Base-by-base conservation (phyloP, 2,888 invertebrate species). In the Cephus spinipes region DNA sequence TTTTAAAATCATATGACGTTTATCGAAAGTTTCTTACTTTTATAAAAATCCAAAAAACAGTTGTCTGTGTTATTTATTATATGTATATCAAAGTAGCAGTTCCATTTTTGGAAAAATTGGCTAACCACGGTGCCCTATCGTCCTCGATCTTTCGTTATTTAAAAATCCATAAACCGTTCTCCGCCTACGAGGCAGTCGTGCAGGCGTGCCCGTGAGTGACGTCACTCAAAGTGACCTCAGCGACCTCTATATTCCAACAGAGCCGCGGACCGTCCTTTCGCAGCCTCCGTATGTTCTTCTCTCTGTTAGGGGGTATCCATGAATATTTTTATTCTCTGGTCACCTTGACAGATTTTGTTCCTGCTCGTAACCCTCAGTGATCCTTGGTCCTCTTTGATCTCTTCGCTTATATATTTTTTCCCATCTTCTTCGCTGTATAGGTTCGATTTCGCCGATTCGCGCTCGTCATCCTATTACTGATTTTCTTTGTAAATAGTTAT, bases 141-240 rank as follows among this genome's bases (percentile, higher is more conserved):
- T 55, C 23, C 55, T 55, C 55, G 55, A 55, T 55, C 55, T 55
- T 55, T 55, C 55, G 55, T 55, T 55, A 35, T 74, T 74, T 74
- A 74, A 81, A 79, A 78, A 77, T 79, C 76, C 73, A 31, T 74
- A 55, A 76, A 73, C 75, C 73, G 76, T 77, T 77, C 68, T 75
- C 31, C 73, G 76, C 79, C 78, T 74, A 81, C 82, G 75, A 73
- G 68, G 75, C 75, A 80, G 79, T 55, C 55, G 55, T 55, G 55
- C 55, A 82, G 80, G 82, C 78, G 82, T 81, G 83, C 77, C 81
- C 36, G 73, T 80, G 69, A 74, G 76, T 83, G 83, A 84, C 81
- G 82, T 83, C 84, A 82, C 68, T 71, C 69, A 32, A 73, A 69
- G 40, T 79, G 82, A 84, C 83, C 82, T 84, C 83, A 84, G 80